Base-by-base conservation (phyloP, 2,113 vertebrate genomes). In the Thinocorus orbignyianus region DNA sequence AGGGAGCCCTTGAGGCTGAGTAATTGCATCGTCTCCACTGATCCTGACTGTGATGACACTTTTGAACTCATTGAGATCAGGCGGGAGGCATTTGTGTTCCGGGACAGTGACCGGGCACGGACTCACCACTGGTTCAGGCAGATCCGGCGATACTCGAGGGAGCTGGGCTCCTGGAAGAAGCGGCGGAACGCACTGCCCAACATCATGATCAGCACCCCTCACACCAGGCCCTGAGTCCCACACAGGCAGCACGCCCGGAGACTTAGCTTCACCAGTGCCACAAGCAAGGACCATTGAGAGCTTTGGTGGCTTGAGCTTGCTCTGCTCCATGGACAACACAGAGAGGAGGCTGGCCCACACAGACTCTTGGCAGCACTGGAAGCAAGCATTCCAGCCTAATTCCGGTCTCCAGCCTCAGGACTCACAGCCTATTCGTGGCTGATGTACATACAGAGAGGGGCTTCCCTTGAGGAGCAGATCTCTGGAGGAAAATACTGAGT, bases 51-150 rank as follows among this genome's bases (percentile, higher is more conserved):
- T 3, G 98, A 99, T 0, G 99, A 99, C 93, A 99, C 99, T 1
- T 99, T 99, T 15, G 99, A 99, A 96, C 98, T 99, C 79, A 98
- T 99, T 77, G 99, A 99, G 91, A 99, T 99, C 79, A 98, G 98
- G 60, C 98, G 98, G 33, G 99, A 99, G 94, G 98, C 98, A 0
- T 99, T 99, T 48, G 98, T 99, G 88, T 98, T 99, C 94, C 98
- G 98, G 35, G 99, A 99, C 41, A 98, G 98, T 0, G 99, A 99
- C 96, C 98, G 98, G 87, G 98, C 98, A 13, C 98, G 98, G 88
- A 99, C 99, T 64, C 98, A 99, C 96, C 99, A 99, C 97, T 99
- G 99, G 99, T 99, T 99, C 96, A 96, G 98, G 55, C 98, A 99
- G 96, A 98, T 99, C 69, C 97, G 98, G 90, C 96, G 97, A 23